Conservation (phyloP, 2,113 vertebrate genomes). For the Hystrix cristata region DNA sequence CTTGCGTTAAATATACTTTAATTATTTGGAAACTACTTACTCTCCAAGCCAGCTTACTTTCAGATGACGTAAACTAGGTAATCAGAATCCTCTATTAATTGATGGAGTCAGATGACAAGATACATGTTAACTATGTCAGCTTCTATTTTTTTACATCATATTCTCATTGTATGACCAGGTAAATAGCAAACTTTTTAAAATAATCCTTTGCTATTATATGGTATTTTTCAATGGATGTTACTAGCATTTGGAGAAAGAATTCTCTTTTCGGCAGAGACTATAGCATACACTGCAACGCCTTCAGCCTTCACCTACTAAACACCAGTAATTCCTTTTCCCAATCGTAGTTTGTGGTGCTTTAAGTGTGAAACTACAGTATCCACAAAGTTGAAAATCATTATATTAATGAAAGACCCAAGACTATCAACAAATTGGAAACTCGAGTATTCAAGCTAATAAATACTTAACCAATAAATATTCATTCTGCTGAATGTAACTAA, state of each 20-base stretch:
- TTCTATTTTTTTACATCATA: background rate
- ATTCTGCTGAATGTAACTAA: background rate
- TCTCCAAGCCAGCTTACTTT: background rate
- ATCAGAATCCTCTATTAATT: background rate
- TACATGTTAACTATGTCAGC: background rate
- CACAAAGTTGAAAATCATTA: background rate
- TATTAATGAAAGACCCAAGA: slow-evolving; percentile 22
- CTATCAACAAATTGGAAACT: slow-evolving; percentile 29
- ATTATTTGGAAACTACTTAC: slow-evolving; percentile 16
- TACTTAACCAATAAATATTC: background rate
- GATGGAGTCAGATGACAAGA: background rate
- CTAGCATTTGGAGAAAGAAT: background rate
- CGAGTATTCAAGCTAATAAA: background rate
- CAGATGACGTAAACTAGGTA: background rate
- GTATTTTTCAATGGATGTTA: background rate
- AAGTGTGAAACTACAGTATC: background rate
- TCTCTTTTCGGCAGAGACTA: background rate
- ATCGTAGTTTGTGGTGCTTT: background rate
- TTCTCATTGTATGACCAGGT: background rate
- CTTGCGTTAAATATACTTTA: background rate
- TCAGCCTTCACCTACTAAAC: background rate
- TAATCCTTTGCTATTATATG: background rate
- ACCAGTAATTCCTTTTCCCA: background rate
- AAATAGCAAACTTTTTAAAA: background rate
- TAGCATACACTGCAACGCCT: background rate